Evolutionary conservation across 2,888 invertebrate species (phyloP).

Genomic region (Dolomedes plantarius): DNA sequence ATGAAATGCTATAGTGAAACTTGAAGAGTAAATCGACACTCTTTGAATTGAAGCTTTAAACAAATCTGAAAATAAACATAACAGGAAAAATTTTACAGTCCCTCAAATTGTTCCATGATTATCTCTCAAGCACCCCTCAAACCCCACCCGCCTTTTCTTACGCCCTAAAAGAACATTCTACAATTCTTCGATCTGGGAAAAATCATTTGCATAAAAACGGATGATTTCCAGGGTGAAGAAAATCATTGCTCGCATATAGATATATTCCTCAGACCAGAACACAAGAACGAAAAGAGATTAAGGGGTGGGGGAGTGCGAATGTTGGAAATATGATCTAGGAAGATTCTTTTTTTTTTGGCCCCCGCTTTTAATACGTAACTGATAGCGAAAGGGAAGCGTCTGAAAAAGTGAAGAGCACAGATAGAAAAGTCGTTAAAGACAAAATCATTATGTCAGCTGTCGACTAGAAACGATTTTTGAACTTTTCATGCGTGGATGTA

Average conservation of each 20-base stretch:
- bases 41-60: no score
- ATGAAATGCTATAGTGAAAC: no score
- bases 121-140: no score
- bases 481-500: conserved; percentile 5
- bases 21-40: no score
- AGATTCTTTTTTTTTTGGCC: conserved; percentile 25
- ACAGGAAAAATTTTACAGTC: no score
- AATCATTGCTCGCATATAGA: conserved; percentile 39
- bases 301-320: background rate
- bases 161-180: background rate
- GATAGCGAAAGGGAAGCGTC: background rate
- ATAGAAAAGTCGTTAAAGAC: conserved; percentile 61
- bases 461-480: conserved; percentile 57
- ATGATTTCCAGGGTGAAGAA: background rate
- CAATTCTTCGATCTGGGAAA: background rate
- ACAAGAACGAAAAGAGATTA: background rate
- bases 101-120: no score
- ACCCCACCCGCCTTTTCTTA: no score
- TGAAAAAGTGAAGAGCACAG: background rate
- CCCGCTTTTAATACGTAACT: conserved; percentile 10
- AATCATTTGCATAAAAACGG: conserved; percentile 12
- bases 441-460: conserved; percentile 66
- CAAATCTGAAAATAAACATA: no score
- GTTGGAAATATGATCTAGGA: conserved; percentile 51
- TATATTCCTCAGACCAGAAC: conserved; percentile 19